Evolutionary conservation across 2,113 vertebrate genomes (phyloP), one percentile per base, ranked within the genome.

Genomic region (Takifugu flavidus): DNA sequence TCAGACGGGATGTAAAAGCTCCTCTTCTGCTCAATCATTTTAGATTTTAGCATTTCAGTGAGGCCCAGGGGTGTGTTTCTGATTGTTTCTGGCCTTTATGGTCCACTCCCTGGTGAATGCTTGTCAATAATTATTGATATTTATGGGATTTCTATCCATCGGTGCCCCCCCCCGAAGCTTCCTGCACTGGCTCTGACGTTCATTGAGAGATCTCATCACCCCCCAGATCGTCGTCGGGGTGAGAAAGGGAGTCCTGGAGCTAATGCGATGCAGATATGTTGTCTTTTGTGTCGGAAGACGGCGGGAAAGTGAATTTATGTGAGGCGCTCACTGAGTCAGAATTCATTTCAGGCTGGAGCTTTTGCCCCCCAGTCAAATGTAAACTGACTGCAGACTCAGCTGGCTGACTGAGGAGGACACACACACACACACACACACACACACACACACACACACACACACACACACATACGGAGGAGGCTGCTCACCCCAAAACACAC

Each of bases 331-430:
- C 59, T 83, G 63, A 83, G 82, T 88, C 87, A 86, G 85, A 91
- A 88, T 90, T 92, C 83, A 85, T 82, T 89, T 88, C 86, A 87
- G 88, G 84, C 85, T 81, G 65, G 52, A 84, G 78, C 78, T 86
- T 93, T 89, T 89, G 85, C 87, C 91, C 91, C 71, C 87, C 74
- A 91, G 89, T 86, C 88, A 87, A 87, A 88, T 83, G 77, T 75
- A 80, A 84, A 86, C 82, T 86, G 86, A 89, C 86, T 88, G 86
- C 86, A 89, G 88, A 88, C 88, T 89, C 86, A 89, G 87, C 86
- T 89, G 87, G 87, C 86, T 87, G 86, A 87, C 83, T 84, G 86
- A 87, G 82, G 76, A 86, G 77, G 83, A 82, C 76, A 74, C 81
- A 86, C 82, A 80, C 72, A 80, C 34, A 73, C 52, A 57, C 46